phyloP scores from a whole-genome alignment of 2,113 vertebrate species.

The Catharus fuscescens region DNA sequence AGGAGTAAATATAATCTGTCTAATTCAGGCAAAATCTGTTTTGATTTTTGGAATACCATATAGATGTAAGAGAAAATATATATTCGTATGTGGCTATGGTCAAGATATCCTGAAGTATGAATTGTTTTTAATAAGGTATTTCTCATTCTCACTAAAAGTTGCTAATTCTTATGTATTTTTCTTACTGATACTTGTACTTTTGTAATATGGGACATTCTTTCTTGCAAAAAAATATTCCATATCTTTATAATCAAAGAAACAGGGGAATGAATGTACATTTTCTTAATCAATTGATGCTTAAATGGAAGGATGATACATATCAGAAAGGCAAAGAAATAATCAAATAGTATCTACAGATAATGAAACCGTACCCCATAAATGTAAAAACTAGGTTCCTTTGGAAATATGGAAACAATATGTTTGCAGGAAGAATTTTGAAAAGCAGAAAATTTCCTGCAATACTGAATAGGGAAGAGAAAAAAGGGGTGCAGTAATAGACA shows the following conservation, averaged over 20 bases:
- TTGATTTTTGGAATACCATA: background rate
- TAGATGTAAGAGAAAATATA: background rate
- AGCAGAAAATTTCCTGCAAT: background rate
- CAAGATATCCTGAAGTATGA: background rate
- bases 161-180: background rate
- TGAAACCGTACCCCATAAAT: background rate
- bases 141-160: background rate
- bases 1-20: constrained; percentile 20
- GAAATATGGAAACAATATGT: background rate
- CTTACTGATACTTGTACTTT: background rate
- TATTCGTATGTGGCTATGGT: background rate
- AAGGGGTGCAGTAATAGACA: background rate
- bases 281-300: background rate
- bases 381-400: background rate
- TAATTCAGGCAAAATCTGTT: background rate
- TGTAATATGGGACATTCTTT: background rate
- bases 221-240: background rate
- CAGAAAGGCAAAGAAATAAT: background rate
- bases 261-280: background rate
- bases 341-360: background rate
- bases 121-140: background rate
- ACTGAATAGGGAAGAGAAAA: background rate
- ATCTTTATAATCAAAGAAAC: background rate
- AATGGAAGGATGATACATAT: background rate
- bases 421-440: background rate